These are phyloP conservation scores for Numida meleagris DNA, from an alignment of 2,113 vertebrate genomes.

Conservation along the genomic window DNA sequence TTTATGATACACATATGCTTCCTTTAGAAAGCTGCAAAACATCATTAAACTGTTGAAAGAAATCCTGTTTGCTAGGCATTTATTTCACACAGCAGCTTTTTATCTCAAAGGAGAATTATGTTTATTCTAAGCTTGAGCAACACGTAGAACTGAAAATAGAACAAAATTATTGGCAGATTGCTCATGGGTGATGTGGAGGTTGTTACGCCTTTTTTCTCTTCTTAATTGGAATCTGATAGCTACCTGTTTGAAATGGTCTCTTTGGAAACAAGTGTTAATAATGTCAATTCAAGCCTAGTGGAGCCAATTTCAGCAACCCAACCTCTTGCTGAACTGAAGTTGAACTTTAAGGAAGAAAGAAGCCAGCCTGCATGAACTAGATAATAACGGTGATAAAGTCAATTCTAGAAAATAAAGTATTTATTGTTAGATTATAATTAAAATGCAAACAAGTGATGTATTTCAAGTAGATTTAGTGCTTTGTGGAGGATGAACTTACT, in stretches of 20 bases:
- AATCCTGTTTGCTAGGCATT: conserved; percentile 16
- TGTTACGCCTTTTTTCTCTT: not conserved
- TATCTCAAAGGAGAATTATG: conserved; percentile 15
- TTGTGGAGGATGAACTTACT: not conserved
- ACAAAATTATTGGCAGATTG: conserved; percentile 27
- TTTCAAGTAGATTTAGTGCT: not conserved
- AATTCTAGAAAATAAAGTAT: not conserved
- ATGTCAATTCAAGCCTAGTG: not conserved
- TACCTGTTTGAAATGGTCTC: conserved; percentile 21
- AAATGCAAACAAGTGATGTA: not conserved
- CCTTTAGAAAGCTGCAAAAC: conserved; percentile 14
- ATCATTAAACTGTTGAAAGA: not conserved
- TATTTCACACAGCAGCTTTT: conserved; percentile 11
- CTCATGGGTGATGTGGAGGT: not conserved
- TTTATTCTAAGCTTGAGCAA: conserved; percentile 40
- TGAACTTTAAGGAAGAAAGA: not conserved
- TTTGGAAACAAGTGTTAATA: conserved; percentile 32
- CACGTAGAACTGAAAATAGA: not conserved
- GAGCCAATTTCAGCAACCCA: conserved; percentile 2
- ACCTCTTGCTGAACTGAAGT: not conserved
- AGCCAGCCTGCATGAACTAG: not conserved
- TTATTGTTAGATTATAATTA: not conserved
- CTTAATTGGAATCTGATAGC: conserved; percentile 21
- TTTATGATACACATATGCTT: not conserved
- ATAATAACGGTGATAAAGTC: not conserved